phyloP scores from a whole-genome alignment of 2,888 invertebrate species.

The Orthonychiurus folsomi region DNA sequence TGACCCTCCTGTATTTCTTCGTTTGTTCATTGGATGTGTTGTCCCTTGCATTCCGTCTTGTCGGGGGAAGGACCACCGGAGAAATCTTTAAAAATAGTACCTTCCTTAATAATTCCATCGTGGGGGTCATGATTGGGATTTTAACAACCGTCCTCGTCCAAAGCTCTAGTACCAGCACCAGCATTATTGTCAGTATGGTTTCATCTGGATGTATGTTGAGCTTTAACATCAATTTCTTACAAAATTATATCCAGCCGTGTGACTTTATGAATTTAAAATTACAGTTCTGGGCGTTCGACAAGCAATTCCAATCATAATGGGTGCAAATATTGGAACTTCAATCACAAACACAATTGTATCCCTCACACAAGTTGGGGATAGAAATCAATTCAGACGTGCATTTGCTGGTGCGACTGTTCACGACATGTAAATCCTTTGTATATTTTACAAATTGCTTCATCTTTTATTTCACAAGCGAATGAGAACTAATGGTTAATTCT shows the following conservation, averaged over 20 bases:
- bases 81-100: slow-evolving; percentile 44
- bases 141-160: slow-evolving; percentile 51
- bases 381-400: slow-evolving; percentile 48
- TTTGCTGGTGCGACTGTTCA: slow-evolving; percentile 52
- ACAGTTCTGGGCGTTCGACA: slow-evolving; percentile 43
- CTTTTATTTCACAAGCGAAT: neutral
- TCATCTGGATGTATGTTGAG: slow-evolving; percentile 43
- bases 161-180: slow-evolving; percentile 50
- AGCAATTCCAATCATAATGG: slow-evolving; percentile 50
- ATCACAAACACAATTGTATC: slow-evolving; percentile 51
- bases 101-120: slow-evolving; percentile 48
- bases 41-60: slow-evolving; percentile 44
- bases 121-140: slow-evolving; percentile 50
- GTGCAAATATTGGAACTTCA: slow-evolving; percentile 47
- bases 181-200: slow-evolving; percentile 47
- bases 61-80: slow-evolving; percentile 41
- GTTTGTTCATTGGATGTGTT: slow-evolving; percentile 46
- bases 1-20: slow-evolving; percentile 45
- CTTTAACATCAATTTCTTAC: too few species aligned
- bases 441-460: neutral
- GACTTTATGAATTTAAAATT: slow-evolving; percentile 10
- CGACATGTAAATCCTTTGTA: slow-evolving; percentile 47
- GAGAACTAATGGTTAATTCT: too few species aligned
- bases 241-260: neutral
- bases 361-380: slow-evolving; percentile 44